phyloP scores from a whole-genome alignment of 2,797 vertebrate species.

The Cirrhinus mrigala region DNA sequence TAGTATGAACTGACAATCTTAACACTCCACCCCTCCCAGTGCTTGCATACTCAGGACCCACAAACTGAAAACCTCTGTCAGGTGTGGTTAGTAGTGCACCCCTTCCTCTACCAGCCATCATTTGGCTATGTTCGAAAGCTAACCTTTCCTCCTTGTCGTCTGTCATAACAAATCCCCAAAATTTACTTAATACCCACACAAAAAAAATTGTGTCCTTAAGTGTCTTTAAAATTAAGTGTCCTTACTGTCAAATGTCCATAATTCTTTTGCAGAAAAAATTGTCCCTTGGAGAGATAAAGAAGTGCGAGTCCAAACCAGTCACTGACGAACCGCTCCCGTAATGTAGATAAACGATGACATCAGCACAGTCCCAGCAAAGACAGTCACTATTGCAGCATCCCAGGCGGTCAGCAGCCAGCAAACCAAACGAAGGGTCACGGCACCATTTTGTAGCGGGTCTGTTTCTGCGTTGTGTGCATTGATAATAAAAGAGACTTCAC shows the following conservation, averaged over 20 bases:
- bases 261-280: neutral
- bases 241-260: neutral
- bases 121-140: neutral
- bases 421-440: neutral
- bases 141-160: neutral
- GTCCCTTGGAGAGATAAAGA: no score
- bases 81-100: neutral
- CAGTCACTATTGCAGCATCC: neutral
- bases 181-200: neutral
- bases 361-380: no score
- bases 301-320: no score
- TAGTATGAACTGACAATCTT: neutral
- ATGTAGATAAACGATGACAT: no score
- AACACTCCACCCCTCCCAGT: neutral
- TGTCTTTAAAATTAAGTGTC: neutral
- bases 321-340: no score
- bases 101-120: constrained; percentile 7
- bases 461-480: neutral
- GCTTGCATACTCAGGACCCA: neutral
- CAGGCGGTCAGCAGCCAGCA: neutral
- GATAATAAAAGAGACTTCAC: no score
- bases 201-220: neutral
- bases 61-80: constrained; percentile 7
- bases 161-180: neutral
- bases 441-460: neutral